phyloP scores from a whole-genome alignment of 1,140 invertebrate genomes.

The Formica exsecta region DNA sequence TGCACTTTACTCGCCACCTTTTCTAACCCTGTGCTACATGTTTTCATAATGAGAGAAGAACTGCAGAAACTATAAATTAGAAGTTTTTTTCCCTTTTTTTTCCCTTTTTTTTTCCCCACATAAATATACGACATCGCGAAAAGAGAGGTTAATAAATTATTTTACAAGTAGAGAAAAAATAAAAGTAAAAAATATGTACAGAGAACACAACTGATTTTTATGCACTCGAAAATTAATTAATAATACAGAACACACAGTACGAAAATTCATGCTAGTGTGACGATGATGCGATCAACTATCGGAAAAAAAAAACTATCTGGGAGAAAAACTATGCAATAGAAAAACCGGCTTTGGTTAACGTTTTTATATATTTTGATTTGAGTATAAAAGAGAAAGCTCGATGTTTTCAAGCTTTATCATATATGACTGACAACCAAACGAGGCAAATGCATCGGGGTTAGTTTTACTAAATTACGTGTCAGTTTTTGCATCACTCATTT shows the following conservation, averaged over 20 bases:
- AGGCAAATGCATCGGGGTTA: not conserved
- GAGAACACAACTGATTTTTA: slow-evolving; percentile 21
- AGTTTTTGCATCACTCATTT: slow-evolving; percentile 11
- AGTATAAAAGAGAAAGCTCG: slow-evolving; percentile 7
- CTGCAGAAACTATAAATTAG: not conserved
- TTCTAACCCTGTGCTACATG: not conserved
- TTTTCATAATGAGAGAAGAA: slow-evolving; percentile 8
- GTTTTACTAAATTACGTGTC: slow-evolving; percentile 26
- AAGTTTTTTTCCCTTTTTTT: not conserved
- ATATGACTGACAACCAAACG: not conserved
- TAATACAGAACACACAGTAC: not conserved
- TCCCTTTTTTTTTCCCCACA: not conserved
- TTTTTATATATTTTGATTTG: slow-evolving; percentile 26
- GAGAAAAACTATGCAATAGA: too few relatives aligned
- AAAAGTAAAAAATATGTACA: slow-evolving; percentile 3
- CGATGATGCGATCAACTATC: slow-evolving; percentile 13
- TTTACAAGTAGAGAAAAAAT: slow-evolving; percentile 3
- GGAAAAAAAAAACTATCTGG: not conserved
- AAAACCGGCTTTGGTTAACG: slow-evolving; percentile 19
- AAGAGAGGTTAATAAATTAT: not conserved
- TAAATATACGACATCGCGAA: not conserved
- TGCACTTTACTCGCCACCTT: slow-evolving; percentile 8
- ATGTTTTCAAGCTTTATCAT: slow-evolving; percentile 27
- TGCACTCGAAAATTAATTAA: slow-evolving; percentile 24
- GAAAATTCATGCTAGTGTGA: not conserved